Evolutionary conservation across 2,113 vertebrate genomes (phyloP), one percentile per base, ranked within the genome.

Genomic region (Hemibagrus wyckioides): DNA sequence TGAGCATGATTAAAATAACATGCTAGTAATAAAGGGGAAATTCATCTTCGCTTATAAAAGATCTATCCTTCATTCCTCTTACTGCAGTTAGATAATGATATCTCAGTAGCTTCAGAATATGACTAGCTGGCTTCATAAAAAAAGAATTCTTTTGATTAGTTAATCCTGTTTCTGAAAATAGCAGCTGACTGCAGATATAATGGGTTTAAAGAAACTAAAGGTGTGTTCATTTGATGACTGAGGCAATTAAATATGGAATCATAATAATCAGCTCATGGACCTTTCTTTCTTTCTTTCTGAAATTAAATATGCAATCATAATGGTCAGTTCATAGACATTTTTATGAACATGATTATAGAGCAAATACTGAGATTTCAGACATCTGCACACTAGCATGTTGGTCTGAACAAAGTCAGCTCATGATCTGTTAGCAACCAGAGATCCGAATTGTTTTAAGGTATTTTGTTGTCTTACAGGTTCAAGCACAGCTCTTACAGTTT

Each of bases 401-500:
- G 4, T 73, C 33, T 73, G 41, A 41, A 41, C 17, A 41, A 7
- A 41, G 11, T 76, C 39, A 36, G 23, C 36, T 21, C 33, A 14
- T 67, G 33, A 21, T 39, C 19, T 41, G 8, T 71, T 33, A 76
- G 28, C 41, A 76, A 28, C 23, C 14, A 19, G 25, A 52, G 44
- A 77, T 50, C 0, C 19, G 25, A 52, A 6, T 52, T 54, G 14
- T 54, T 17, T 79, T 10, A 30, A 52, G 11, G 25, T 30, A 33
- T 52, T 44, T 89, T 89, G n/a, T 63, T 86, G 11, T 88, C 4
- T 39, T 71, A 14, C 89, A 99, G 98, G 98, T 99, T 97, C 98
- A 99, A 99, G 97, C 98, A 99, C 98, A 99, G 97, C 98, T 99
- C 97, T 98, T 99, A 97, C 98, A 99, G 96, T 99, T 99, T 97